Percentiles rank a stretch among this genome's conserved stretches.
phyloP scores from a whole-genome alignment of 2,113 vertebrate genomes.

The Leiothrix lutea region DNA sequence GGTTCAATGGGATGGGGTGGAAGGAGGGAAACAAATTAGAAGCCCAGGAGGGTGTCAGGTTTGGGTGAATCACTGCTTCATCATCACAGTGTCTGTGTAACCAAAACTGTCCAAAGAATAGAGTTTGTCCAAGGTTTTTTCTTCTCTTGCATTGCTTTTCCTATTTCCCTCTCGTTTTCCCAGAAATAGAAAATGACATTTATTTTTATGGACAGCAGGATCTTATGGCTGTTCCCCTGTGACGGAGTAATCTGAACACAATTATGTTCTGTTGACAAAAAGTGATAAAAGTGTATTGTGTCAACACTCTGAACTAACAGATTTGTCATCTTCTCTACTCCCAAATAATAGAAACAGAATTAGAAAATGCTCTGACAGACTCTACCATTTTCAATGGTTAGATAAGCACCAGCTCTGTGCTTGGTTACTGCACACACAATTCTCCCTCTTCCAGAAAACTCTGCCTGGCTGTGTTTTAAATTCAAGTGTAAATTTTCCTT shows the following conservation, averaged over 20 bases:
- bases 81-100: not conserved
- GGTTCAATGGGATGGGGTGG: not conserved
- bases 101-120: not conserved
- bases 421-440: not conserved
- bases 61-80: not conserved
- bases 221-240: slow-evolving; percentile 41
- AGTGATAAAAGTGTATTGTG: slow-evolving; percentile 35
- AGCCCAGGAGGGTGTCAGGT: not conserved
- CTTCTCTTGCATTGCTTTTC: not conserved
- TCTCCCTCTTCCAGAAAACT: not conserved
- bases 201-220: slow-evolving; percentile 36
- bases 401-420: not conserved
- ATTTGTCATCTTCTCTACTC: slow-evolving; percentile 43
- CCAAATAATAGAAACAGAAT: slow-evolving; percentile 38
- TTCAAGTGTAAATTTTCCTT: not conserved
- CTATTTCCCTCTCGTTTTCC: not conserved
- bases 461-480: not conserved
- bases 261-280: slow-evolving; percentile 46
- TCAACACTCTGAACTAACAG: slow-evolving; percentile 43
- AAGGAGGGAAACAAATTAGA: not conserved
- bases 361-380: slow-evolving; percentile 25
- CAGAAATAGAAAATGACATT: slow-evolving; percentile 37
- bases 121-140: not conserved
- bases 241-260: slow-evolving; percentile 23
- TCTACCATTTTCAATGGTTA: not conserved